Conservation (phyloP, 2,113 vertebrate genomes). For the Pycnonotus jocosus region DNA sequence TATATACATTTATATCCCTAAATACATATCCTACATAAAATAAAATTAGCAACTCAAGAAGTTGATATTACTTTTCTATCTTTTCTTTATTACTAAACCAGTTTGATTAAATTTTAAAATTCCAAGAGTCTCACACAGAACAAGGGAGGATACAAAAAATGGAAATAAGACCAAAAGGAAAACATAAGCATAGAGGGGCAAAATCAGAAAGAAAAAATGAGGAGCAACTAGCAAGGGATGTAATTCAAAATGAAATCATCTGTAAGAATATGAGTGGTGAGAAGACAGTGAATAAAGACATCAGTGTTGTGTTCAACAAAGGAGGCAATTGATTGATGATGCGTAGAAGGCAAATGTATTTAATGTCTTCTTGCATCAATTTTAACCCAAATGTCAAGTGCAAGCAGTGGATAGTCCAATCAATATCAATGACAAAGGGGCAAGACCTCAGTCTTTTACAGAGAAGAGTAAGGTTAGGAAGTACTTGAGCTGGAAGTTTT, state of each 20-base stretch:
- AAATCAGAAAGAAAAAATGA: background rate
- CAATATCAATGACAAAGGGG: constrained; percentile 15
- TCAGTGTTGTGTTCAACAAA: background rate
- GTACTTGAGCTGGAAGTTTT: background rate
- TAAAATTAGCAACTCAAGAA: background rate
- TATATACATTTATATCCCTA: background rate
- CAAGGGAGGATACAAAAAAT: background rate
- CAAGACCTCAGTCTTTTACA: constrained; percentile 9
- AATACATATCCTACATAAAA: background rate
- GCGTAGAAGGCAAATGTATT: constrained; percentile 6
- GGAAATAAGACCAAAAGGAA: background rate
- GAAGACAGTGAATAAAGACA: background rate
- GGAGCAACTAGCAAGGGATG: background rate
- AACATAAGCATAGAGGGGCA: background rate
- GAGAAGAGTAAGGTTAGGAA: constrained; percentile 16
- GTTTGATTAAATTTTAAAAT: background rate
- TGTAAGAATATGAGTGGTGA: background rate
- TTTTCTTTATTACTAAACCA: background rate
- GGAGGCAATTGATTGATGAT: background rate
- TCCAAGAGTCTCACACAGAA: background rate
- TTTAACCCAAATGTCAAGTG: constrained; percentile 23
- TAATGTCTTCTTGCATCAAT: constrained; percentile 23
- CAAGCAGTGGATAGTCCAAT: background rate
- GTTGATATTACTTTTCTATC: background rate
- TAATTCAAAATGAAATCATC: background rate